These are phyloP conservation scores for chimpanzee (Pan troglodytes) DNA, from an alignment of 2,113 vertebrate genomes.

Conservation along the genomic window NHGRI_mPanTro3-v2.1_pri NC_072416.2:58102001-58102500, in stretches of 20 bases:
- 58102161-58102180: neutral
- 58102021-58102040: conserved; percentile 45
- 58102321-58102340: neutral
- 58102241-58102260: neutral
- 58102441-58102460: neutral
- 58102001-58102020: conserved; percentile 12
- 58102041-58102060: conserved; percentile 22
- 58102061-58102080: conserved; percentile 22
- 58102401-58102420: neutral
- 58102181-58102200: neutral
- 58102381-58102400: neutral
- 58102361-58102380: neutral
- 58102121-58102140: neutral
- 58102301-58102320: neutral
- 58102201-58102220: neutral
- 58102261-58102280: neutral
- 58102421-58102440: neutral
- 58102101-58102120: neutral
- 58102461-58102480: neutral
- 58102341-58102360: neutral
- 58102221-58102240: conserved; percentile 21
- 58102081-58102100: neutral
- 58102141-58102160: neutral
- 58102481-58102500: neutral
- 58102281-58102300: neutral